A percentile compares a stretch with the other conserved stretches of the same genome.
Evolutionary conservation across 2,888 invertebrate species (phyloP).

Genomic region (Agelastica alni): DNA sequence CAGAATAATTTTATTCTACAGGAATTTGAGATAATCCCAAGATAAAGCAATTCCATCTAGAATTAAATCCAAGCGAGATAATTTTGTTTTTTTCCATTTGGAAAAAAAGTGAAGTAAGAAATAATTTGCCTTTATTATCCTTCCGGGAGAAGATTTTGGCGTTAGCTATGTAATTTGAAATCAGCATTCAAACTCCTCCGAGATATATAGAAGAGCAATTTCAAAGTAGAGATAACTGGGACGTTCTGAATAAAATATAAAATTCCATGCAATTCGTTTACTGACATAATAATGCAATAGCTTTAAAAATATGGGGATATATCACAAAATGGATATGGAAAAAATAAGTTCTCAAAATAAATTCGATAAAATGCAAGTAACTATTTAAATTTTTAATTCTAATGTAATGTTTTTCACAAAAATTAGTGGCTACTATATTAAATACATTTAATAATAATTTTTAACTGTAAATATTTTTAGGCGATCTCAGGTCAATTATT

Average conservation of each 20-base stretch:
- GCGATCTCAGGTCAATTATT: no score
- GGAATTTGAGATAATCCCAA: constrained; percentile 7
- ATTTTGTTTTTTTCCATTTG: constrained; percentile 32
- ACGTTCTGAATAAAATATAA: constrained; percentile 53
- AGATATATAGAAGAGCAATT: constrained; percentile 46
- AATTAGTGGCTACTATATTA: no score
- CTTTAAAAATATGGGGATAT: constrained; percentile 27
- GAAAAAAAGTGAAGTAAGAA: constrained; percentile 31
- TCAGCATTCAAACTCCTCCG: constrained; percentile 43
- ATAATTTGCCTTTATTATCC: constrained; percentile 32
- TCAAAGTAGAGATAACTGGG: constrained; percentile 50
- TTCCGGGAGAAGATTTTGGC: constrained; percentile 27
- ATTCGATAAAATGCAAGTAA: no score
- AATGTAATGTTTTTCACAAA: no score
- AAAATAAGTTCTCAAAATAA: no score
- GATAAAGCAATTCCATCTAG: constrained; percentile 11
- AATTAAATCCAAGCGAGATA: constrained; percentile 23
- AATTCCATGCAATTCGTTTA: constrained; percentile 48
- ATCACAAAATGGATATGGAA: background rate
- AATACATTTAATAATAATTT: no score
- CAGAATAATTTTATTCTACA: background rate
- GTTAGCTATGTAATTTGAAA: constrained; percentile 38
- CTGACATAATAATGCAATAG: constrained; percentile 50
- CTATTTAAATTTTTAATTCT: no score
- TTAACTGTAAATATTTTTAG: no score